Evolutionary conservation across 2,797 vertebrate genomes (phyloP).

Genomic region (Bucorvus abyssinicus): DNA sequence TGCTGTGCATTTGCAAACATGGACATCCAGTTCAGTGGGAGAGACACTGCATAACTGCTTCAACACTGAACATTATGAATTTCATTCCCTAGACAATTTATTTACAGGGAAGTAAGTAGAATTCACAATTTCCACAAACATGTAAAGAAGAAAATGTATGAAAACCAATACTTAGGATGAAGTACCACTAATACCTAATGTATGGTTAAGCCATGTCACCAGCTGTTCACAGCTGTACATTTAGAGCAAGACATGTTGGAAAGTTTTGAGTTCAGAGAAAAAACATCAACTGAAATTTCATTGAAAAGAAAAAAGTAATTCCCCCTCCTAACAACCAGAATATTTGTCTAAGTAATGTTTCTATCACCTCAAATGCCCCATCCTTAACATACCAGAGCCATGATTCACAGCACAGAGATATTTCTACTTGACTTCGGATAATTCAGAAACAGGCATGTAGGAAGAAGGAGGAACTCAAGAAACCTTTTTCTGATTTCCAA

Average conservation of each 20-base stretch:
- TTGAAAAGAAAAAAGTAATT: not conserved
- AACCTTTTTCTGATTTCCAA: not conserved
- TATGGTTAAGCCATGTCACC: not conserved
- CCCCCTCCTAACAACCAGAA: not conserved
- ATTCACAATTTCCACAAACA: not conserved
- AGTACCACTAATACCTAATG: not conserved
- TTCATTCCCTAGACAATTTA: not conserved
- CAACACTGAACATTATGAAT: rapidly evolving
- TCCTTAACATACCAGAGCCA: not conserved
- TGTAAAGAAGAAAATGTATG: not conserved
- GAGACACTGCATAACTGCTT: not conserved
- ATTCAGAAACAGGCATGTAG: rapidly evolving
- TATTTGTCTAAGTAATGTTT: not conserved
- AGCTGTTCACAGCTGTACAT: not conserved
- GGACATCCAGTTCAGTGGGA: not conserved
- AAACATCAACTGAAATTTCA: not conserved
- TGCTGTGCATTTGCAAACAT: not conserved
- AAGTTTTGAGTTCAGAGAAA: not conserved
- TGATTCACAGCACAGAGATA: not conserved
- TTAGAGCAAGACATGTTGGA: not conserved
- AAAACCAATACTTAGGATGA: not conserved
- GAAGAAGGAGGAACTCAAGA: not conserved
- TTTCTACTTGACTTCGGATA: not conserved
- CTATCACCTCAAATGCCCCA: not conserved
- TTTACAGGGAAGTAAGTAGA: not conserved